phyloP scores from a whole-genome alignment of 2,113 vertebrate genomes.

The Apaloderma vittatum region DNA sequence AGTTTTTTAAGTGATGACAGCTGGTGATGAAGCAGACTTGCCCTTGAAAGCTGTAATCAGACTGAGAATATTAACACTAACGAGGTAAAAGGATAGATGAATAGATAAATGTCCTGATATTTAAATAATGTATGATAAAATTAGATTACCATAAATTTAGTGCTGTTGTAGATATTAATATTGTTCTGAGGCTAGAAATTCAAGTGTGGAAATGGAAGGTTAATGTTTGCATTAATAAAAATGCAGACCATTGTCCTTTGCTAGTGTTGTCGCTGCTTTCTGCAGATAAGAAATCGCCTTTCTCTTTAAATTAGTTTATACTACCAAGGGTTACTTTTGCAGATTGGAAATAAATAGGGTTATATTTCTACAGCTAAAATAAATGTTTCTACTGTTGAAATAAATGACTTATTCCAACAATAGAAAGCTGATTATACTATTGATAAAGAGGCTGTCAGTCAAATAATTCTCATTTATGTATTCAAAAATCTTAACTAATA shows the following conservation, averaged over 20 bases:
- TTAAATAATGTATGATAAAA: background rate
- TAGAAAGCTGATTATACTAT: conserved; percentile 31
- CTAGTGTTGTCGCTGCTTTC: conserved; percentile 1
- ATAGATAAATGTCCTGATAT: background rate
- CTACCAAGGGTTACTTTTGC: conserved; percentile 24
- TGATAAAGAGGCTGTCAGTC: conserved; percentile 55
- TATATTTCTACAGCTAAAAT: conserved; percentile 54
- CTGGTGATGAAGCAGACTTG: conserved; percentile 44
- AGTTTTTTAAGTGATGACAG: background rate
- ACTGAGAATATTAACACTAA: background rate
- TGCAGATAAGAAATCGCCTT: conserved; percentile 62
- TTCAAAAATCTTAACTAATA: conserved; percentile 70
- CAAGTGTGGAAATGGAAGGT: background rate
- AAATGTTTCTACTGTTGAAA: conserved; percentile 56
- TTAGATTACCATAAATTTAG: conserved; percentile 35
- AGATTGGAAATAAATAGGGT: conserved; percentile 63
- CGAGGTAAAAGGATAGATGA: conserved; percentile 24
- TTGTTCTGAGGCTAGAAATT: conserved; percentile 36
- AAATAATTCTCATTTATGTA: conserved; percentile 63
- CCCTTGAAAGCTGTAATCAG: conserved; percentile 39
- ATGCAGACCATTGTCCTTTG: conserved; percentile 31
- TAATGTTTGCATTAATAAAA: conserved; percentile 41
- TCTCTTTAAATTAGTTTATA: conserved; percentile 30
- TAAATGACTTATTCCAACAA: conserved; percentile 53
- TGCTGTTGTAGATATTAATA: background rate